These are phyloP conservation scores for Cyanocitta stelleri DNA, from an alignment of 2,113 vertebrate genomes.

Conservation along the genomic window DNA sequence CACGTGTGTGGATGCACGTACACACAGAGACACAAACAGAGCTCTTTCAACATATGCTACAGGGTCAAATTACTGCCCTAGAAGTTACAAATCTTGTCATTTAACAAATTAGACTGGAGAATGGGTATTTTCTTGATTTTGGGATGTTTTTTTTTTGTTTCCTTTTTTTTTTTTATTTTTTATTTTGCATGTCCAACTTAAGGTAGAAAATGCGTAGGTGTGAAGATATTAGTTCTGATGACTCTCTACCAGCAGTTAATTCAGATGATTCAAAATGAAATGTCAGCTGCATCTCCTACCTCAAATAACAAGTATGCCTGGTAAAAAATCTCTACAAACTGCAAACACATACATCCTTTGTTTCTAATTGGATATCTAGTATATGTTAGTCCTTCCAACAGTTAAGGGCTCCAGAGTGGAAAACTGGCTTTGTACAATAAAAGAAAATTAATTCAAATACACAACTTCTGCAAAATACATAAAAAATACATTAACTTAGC, in stretches of 20 bases:
- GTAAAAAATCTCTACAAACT: background rate
- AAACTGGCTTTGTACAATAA: background rate
- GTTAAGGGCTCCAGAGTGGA: background rate
- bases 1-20: fast-evolving
- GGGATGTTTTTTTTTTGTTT: background rate
- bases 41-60: background rate
- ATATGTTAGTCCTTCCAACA: background rate
- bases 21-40: background rate
- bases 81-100: background rate
- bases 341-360: background rate
- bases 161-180: too few species aligned
- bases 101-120: background rate
- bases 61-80: background rate
- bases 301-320: background rate
- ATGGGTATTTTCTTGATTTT: background rate
- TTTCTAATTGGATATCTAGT: background rate
- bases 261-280: background rate
- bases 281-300: background rate
- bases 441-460: background rate
- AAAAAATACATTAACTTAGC: background rate
- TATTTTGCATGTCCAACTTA: background rate
- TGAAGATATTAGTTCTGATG: background rate
- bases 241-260: background rate
- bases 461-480: background rate
- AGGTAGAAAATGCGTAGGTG: background rate